Percentiles rank a stretch among this genome's conserved stretches.
These are phyloP conservation scores for Sardinella longiceps DNA, from an alignment of 2,797 vertebrate species.

Conservation along the genomic window DNA sequence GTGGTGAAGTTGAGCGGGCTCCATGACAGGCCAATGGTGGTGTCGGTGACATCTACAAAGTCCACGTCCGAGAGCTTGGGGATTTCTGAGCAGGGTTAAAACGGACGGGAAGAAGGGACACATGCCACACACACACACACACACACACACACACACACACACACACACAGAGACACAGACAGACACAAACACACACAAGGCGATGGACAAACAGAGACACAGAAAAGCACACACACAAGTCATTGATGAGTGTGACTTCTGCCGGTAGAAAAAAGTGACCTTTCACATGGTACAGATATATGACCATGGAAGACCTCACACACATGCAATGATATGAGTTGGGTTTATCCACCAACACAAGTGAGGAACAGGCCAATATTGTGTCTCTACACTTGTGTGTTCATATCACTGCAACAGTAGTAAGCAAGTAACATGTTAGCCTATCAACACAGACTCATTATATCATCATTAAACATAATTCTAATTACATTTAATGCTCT, in stretches of 20 bases:
- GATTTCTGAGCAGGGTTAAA: slow-evolving; percentile 83
- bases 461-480: neutral
- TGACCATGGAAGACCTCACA: neutral
- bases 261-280: neutral
- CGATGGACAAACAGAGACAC: neutral
- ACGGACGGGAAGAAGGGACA: slow-evolving; percentile 39
- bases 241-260: slow-evolving; percentile 9
- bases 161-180: neutral
- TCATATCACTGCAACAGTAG: neutral
- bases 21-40: slow-evolving; percentile 94
- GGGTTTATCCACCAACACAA: neutral
- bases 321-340: neutral
- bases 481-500: slow-evolving; percentile 20
- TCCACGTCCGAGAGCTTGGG: slow-evolving; percentile 93
- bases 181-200: neutral
- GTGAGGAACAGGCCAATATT: neutral
- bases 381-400: neutral
- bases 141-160: neutral
- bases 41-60: slow-evolving; percentile 93
- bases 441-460: neutral
- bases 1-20: slow-evolving; percentile 88
- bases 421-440: neutral
- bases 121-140: neutral
- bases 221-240: slow-evolving; percentile 6
- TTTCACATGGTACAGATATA: neutral